These are phyloP conservation scores for Nematopogon swammerdamellus DNA, from an alignment of 2,888 invertebrate genomes.

Conservation along the genomic window DNA sequence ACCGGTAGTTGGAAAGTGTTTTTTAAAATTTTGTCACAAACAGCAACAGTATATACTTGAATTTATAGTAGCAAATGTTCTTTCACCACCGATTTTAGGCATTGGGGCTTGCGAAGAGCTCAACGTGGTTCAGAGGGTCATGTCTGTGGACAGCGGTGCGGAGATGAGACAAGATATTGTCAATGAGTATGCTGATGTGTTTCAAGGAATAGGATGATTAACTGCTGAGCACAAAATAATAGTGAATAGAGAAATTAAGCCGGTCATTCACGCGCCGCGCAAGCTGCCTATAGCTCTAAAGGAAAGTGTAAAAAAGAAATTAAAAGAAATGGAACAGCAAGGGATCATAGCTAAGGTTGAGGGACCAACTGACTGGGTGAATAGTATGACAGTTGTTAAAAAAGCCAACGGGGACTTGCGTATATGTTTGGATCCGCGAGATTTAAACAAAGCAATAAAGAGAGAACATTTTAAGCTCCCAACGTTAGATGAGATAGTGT, in stretches of 20 bases:
- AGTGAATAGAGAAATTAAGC: slow-evolving; percentile 5
- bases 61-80: neutral
- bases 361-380: slow-evolving; percentile 14
- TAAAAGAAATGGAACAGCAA: slow-evolving; percentile 7
- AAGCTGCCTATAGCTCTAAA: slow-evolving; percentile 5
- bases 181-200: slow-evolving; percentile 8
- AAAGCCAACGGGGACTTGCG: slow-evolving; percentile 10
- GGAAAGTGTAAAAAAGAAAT: slow-evolving; percentile 7
- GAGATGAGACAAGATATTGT: slow-evolving; percentile 1
- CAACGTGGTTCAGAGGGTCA: slow-evolving; percentile 9
- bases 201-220: slow-evolving; percentile 9
- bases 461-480: slow-evolving; percentile 10
- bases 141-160: neutral
- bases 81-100: neutral
- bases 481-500: slow-evolving; percentile 8
- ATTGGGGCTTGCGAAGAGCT: slow-evolving; percentile 9
- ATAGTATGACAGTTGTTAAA: slow-evolving; percentile 13
- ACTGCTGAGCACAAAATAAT: slow-evolving; percentile 10
- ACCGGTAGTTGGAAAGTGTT: slow-evolving; percentile 2
- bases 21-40: slow-evolving; percentile 1
- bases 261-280: slow-evolving; percentile 10
- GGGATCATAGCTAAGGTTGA: slow-evolving; percentile 8
- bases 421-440: slow-evolving; percentile 10
- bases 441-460: slow-evolving; percentile 9
- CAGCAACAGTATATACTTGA: neutral